These are phyloP conservation scores for Aurelia aurita complex sp. Pacific DNA, from an alignment of 30 jellyfish, hydroid and myxozoan species.

Conservation along the genomic window DNA sequence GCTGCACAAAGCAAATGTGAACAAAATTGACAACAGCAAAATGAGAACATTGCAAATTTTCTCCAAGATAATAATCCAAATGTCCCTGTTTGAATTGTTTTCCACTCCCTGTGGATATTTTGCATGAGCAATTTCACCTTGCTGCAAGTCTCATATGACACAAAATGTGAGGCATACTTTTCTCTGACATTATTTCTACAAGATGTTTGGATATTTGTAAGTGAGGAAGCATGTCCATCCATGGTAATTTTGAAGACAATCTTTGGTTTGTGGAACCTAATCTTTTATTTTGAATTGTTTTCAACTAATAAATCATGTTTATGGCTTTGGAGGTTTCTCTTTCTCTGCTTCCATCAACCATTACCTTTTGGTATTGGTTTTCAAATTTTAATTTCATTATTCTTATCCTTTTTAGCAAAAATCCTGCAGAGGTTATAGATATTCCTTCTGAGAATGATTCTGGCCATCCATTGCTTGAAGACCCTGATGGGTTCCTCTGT, in stretches of 20 bases:
- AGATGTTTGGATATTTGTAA: not conserved
- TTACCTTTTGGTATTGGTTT: conserved; percentile 11
- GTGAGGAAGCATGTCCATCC: conserved; percentile 22
- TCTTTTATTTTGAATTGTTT: conserved; percentile 12
- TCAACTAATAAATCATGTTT: conserved; percentile 4
- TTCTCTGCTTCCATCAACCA: conserved; percentile 17
- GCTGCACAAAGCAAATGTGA: conserved; percentile 19
- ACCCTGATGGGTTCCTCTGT: conserved; percentile 24
- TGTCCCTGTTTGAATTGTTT: not conserved
- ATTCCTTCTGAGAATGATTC: conserved; percentile 23
- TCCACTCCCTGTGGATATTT: conserved; percentile 1
- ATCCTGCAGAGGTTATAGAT: conserved; percentile 25
- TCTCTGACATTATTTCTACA: conserved; percentile 20
- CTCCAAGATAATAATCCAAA: not conserved
- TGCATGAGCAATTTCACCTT: conserved; percentile 17
- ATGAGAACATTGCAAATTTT: conserved; percentile 1
- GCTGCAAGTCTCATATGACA: conserved; percentile 28
- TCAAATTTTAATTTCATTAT: conserved; percentile 13
- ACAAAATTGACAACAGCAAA: not conserved
- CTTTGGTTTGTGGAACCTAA: conserved; percentile 3
- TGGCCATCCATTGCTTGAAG: conserved; percentile 28
- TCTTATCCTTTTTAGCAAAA: conserved; percentile 8
- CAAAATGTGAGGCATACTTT: conserved; percentile 19
- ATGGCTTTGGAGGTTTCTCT: conserved; percentile 17
- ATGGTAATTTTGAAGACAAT: conserved; percentile 9